Evolutionary conservation across 2,797 vertebrate genomes (phyloP), one percentile per base, ranked within the genome.

Genomic region (Austrolebias charrua): DNA sequence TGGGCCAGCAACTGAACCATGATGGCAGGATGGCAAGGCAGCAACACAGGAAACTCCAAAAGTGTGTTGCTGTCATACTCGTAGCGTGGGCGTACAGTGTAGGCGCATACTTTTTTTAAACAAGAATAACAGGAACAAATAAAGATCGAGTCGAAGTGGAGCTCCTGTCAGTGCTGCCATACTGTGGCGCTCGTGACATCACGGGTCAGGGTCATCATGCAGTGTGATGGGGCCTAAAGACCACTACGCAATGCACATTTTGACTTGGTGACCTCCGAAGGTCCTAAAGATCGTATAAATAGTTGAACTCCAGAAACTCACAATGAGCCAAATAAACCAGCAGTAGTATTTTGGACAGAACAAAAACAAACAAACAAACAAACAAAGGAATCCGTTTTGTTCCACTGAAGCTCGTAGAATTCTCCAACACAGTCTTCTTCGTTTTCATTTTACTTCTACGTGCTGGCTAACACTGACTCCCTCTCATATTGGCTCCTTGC

Each of bases 401-500:
- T 66, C 63, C 8, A 40, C 4, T 40, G 38, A 40, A 40, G 38
- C n/a, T 53, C 28, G 15, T 33, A 31, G 40, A 40, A 56, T 28
- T 44, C 42, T 56, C 4, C 9, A 12, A 43, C 15, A 14, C 33
- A 35, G 33, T 35, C 24, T 35, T n/a, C n/a, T n/a, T 9, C 15
- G 28, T 43, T 20, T 55, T 40, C 38, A 18, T 15, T 44, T 44
- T 10, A 45, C 15, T 16, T 56, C 42, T 24, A 31, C 42, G 44
- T 56, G 42, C 35, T 15, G 40, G 29, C 42, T 24, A 44, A 18
- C 24, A 12, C 40, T 15, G 8, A 14, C n/a, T 11, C 9, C 5
- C 24, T 12, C 15, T n/a, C 8, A 28, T 29, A 12, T 29, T n/a
- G 42, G 40, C 63, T 85, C 75, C 65, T 44, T 43, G 64, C 49